Percentiles rank a stretch among this genome's conserved stretches.
phyloP scores from a whole-genome alignment of 2,888 invertebrate genomes.

The Pemphredon lugubris region DNA sequence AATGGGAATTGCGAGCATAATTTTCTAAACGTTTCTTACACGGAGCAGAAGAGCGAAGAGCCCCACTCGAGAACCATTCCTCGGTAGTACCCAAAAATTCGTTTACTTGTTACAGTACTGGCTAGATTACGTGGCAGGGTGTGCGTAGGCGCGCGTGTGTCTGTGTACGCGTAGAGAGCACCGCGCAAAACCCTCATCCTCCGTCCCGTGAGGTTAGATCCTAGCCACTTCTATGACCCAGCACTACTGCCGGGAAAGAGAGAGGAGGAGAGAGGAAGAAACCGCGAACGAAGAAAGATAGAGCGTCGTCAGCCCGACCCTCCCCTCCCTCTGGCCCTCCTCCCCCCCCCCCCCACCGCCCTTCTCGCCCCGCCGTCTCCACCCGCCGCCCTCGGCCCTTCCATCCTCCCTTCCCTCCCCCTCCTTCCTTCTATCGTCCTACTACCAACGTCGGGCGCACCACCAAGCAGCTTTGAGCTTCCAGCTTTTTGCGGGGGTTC shows the following conservation, averaged over 20 bases:
- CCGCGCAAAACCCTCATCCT: constrained; percentile 61
- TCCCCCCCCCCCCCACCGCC: constrained; percentile 34
- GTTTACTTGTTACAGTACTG: constrained; percentile 47
- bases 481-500: constrained; percentile 77
- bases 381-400: constrained; percentile 47
- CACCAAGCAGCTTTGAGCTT: constrained; percentile 74
- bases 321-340: constrained; percentile 43
- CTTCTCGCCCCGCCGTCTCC: constrained; percentile 46
- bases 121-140: not conserved
- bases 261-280: constrained; percentile 44
- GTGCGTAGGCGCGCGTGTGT: constrained; percentile 16
- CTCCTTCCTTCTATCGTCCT: constrained; percentile 35
- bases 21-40: too few relatives aligned
- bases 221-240: constrained; percentile 71
- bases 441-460: constrained; percentile 57
- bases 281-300: constrained; percentile 53
- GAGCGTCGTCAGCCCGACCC: constrained; percentile 54
- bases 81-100: constrained; percentile 37
- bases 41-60: too few relatives aligned
- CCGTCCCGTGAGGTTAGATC: constrained; percentile 69
- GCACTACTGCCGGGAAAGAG: constrained; percentile 54
- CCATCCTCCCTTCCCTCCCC: constrained; percentile 43
- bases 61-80: too few relatives aligned
- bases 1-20: too few relatives aligned
- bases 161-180: constrained; percentile 38